These are phyloP conservation scores for Mobula birostris DNA, from an alignment of 2,113 vertebrate species.

Conservation along the genomic window DNA sequence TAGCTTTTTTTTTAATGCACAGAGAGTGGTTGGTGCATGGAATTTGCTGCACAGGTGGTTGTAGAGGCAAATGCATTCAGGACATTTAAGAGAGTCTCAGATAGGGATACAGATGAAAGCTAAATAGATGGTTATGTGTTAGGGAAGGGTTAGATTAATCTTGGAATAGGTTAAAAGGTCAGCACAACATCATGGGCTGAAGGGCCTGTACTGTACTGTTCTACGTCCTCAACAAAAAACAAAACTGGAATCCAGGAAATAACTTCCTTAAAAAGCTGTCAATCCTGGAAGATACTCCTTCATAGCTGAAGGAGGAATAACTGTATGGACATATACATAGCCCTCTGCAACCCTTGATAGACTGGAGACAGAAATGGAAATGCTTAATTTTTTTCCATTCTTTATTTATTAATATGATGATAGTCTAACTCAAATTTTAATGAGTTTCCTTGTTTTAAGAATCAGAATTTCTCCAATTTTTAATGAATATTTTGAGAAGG, in stretches of 20 bases:
- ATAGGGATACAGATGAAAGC: no score
- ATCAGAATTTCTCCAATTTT: not conserved
- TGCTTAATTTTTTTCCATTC: not conserved
- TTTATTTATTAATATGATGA: not conserved
- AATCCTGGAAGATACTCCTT: not conserved
- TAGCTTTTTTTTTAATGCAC: no score
- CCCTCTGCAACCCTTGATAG: not conserved
- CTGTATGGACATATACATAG: not conserved
- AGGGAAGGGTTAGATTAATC: no score
- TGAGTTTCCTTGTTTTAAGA: not conserved
- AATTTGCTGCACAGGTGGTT: no score
- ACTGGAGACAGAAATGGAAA: not conserved
- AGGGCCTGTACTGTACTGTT: no score
- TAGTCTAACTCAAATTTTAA: constrained; percentile 17
- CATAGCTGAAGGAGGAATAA: not conserved
- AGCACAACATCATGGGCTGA: no score
- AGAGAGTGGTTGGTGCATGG: no score
- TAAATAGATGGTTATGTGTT: no score
- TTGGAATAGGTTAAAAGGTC: no score
- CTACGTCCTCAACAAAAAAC: not conserved
- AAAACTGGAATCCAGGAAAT: not conserved
- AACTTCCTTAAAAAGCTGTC: not conserved
- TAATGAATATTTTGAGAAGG: not conserved
- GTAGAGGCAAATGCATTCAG: no score
- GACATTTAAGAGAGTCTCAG: no score